Evolutionary conservation across 2,113 vertebrate species (phyloP).

Genomic region (Columbina picui): DNA sequence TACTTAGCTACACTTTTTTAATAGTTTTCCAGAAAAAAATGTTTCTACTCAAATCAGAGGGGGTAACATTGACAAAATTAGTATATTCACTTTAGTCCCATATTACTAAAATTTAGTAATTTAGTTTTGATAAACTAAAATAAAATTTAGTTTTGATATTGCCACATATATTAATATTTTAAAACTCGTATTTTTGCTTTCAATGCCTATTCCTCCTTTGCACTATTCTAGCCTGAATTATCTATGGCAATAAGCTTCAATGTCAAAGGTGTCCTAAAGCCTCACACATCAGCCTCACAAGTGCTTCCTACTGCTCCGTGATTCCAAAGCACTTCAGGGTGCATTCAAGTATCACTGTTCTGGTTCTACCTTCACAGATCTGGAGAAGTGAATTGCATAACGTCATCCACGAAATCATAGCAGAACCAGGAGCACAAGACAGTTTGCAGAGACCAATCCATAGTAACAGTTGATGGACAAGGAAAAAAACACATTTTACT

Average conservation of each 20-base stretch:
- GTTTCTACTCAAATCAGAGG: neutral
- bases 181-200: neutral
- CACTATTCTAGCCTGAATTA: neutral
- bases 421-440: neutral
- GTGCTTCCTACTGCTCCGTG: neutral
- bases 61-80: accelerated
- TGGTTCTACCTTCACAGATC: neutral
- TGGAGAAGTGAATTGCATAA: neutral
- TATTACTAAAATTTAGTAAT: neutral
- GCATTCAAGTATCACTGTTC: neutral
- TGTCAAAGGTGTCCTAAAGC: neutral
- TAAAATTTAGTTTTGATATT: neutral
- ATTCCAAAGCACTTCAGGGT: neutral
- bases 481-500: neutral
- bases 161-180: neutral
- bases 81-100: neutral
- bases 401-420: neutral
- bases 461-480: accelerated
- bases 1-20: accelerated
- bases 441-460: neutral
- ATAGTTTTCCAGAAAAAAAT: neutral
- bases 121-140: neutral
- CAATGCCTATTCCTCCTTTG: neutral
- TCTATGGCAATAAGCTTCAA: neutral
- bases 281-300: neutral